A percentile compares a stretch with the other conserved stretches of the same genome.
Evolutionary conservation across 2,113 vertebrate genomes (phyloP).

Genomic region (Anthoscopus minutus): DNA sequence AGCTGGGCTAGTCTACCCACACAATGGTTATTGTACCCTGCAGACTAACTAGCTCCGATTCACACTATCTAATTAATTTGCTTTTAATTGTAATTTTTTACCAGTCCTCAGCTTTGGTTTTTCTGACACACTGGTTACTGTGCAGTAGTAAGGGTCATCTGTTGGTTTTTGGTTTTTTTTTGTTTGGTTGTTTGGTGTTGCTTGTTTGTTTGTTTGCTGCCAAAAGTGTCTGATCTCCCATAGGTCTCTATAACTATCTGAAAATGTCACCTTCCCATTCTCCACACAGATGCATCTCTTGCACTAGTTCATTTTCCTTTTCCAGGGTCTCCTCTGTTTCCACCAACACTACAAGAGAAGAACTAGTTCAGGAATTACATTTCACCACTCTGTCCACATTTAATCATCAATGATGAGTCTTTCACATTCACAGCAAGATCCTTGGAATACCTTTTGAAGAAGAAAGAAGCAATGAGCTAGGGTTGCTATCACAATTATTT

Average conservation of each 20-base stretch:
- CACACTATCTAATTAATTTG: neutral
- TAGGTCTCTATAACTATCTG: neutral
- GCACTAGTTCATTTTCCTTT: neutral
- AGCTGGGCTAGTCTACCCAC: neutral
- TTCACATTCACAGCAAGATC: neutral
- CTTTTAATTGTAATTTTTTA: neutral
- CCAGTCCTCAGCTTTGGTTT: neutral
- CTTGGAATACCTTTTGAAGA: neutral
- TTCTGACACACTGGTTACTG: neutral
- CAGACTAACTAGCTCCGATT: neutral
- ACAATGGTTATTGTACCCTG: neutral
- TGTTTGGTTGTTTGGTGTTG: neutral
- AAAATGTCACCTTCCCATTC: neutral
- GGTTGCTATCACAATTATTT: neutral
- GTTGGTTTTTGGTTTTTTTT: neutral
- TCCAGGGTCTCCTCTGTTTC: neutral
- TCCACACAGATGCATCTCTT: neutral
- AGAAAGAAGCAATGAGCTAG: neutral
- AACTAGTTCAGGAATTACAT: neutral
- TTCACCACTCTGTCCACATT: neutral
- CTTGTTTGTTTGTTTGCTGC: too few relatives aligned
- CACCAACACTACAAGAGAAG: neutral
- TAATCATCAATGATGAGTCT: neutral
- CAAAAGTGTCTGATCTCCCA: neutral
- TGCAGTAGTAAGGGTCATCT: too few relatives aligned